These are phyloP conservation scores for Dryobota labecula DNA, from an alignment of 2,888 invertebrate species.

Conservation along the genomic window DNA sequence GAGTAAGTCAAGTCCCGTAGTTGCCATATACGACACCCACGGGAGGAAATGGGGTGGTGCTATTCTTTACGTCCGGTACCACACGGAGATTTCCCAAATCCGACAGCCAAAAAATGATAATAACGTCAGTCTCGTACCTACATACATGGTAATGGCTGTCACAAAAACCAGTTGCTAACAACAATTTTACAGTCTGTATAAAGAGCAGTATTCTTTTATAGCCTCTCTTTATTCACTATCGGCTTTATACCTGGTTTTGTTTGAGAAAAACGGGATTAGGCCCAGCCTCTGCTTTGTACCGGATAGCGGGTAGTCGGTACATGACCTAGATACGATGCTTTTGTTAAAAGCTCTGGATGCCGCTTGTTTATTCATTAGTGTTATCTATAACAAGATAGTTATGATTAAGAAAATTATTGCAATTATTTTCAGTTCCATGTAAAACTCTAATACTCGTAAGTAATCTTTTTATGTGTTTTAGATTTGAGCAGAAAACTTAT, in stretches of 20 bases:
- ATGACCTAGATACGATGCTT: conserved; percentile 40
- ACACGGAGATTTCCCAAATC: background rate
- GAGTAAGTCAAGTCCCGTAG: too few species aligned
- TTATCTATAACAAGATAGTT: conserved; percentile 26
- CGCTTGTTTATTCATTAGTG: conserved; percentile 35
- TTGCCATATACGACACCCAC: too few species aligned
- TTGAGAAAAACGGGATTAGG: conserved; percentile 48
- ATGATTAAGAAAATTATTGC: background rate
- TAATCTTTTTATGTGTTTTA: background rate
- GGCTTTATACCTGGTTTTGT: conserved; percentile 45
- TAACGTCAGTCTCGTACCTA: conserved; percentile 2
- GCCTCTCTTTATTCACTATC: conserved; percentile 36
- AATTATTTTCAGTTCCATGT: background rate
- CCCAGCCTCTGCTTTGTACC: background rate
- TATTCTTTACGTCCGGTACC: too few species aligned
- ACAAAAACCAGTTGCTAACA: conserved; percentile 19
- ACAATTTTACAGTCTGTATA: conserved; percentile 7
- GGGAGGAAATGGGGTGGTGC: too few species aligned
- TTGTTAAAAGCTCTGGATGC: conserved; percentile 32
- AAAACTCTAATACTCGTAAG: background rate
- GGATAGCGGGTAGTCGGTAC: conserved; percentile 5
- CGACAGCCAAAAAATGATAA: background rate
- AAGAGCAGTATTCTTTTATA: conserved; percentile 22
- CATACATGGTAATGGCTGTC: conserved; percentile 23
- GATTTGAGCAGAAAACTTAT: background rate